These are phyloP conservation scores for Drosophila pectinifera DNA, from an alignment of 1,140 invertebrate genomes.

Conservation along the genomic window DNA sequence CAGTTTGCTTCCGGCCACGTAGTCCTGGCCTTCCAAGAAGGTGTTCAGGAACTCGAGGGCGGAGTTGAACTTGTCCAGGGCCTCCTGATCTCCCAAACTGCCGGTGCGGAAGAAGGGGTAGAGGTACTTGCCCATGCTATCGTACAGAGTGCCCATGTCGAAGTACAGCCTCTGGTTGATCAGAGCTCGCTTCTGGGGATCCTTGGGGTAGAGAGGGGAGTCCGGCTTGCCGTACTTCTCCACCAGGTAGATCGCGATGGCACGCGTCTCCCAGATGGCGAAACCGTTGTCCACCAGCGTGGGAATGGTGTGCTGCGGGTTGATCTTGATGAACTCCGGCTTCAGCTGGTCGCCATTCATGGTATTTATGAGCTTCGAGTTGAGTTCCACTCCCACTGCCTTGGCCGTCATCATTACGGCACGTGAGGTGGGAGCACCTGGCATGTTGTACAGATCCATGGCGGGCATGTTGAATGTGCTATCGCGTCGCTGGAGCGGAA, in stretches of 20 bases:
- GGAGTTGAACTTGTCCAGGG: constrained; percentile 88
- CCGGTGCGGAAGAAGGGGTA: constrained; percentile 88
- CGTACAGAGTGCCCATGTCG: constrained; percentile 89
- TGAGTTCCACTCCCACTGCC: constrained; percentile 89
- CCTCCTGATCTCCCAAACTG: constrained; percentile 87
- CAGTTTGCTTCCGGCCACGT: constrained; percentile 88
- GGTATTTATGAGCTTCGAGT: constrained; percentile 88
- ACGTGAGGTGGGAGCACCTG: constrained; percentile 89
- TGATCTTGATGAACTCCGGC: constrained; percentile 89
- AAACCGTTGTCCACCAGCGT: constrained; percentile 89
- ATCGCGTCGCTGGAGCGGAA: neutral
- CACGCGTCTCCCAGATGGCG: constrained; percentile 89
- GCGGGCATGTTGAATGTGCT: neutral
- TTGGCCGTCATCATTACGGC: constrained; percentile 89
- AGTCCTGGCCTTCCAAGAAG: constrained; percentile 88
- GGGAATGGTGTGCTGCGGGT: constrained; percentile 88
- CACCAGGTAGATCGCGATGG: constrained; percentile 89
- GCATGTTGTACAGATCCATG: constrained; percentile 88
- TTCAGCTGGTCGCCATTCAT: constrained; percentile 88
- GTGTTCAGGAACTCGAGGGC: constrained; percentile 88
- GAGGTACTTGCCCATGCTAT: constrained; percentile 87
- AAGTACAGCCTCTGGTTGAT: constrained; percentile 91
- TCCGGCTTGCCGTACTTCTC: constrained; percentile 89
- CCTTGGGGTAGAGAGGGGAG: constrained; percentile 88
- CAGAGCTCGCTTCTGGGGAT: constrained; percentile 88